A percentile compares a stretch with the other conserved stretches of the same genome.
Evolutionary conservation across 2,113 vertebrate genomes (phyloP).

Genomic region (Trachemys scripta): DNA sequence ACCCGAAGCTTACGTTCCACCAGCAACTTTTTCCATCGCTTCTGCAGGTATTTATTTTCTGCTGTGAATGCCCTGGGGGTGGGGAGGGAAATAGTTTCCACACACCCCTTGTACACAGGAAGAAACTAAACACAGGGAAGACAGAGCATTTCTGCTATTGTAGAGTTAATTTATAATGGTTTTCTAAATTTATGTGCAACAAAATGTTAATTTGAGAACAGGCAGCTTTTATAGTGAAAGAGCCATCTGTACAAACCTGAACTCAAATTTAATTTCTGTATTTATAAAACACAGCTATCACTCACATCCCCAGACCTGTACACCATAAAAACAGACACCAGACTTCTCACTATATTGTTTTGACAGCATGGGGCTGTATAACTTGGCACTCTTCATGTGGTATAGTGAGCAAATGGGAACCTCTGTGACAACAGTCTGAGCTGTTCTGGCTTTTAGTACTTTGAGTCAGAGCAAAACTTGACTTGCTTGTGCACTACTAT

Average conservation of each 20-base stretch:
- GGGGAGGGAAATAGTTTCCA: not conserved
- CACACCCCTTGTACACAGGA: not conserved
- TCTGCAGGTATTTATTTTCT: constrained; percentile 36
- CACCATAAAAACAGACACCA: not conserved
- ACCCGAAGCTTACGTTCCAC: not conserved
- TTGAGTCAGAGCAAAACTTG: not conserved
- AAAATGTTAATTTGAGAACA: constrained; percentile 42
- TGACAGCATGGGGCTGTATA: not conserved
- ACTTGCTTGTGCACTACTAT: not conserved
- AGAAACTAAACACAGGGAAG: constrained; percentile 4
- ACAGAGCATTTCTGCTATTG: constrained; percentile 3
- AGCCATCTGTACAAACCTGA: constrained; percentile 41
- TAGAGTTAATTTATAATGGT: constrained; percentile 41
- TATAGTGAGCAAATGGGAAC: not conserved
- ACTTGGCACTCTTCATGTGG: not conserved
- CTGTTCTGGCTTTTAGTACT: not conserved
- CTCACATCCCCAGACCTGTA: not conserved
- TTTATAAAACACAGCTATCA: constrained; percentile 19
- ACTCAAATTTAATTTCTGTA: constrained; percentile 10
- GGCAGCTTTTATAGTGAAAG: constrained; percentile 33
- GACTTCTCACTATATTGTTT: not conserved
- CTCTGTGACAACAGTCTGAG: not conserved
- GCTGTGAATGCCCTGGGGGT: constrained; percentile 12
- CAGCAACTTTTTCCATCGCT: not conserved
- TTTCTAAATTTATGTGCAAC: constrained; percentile 50